phyloP scores from a whole-genome alignment of 2,113 vertebrate species.

The Ploceus nigricollis region DNA sequence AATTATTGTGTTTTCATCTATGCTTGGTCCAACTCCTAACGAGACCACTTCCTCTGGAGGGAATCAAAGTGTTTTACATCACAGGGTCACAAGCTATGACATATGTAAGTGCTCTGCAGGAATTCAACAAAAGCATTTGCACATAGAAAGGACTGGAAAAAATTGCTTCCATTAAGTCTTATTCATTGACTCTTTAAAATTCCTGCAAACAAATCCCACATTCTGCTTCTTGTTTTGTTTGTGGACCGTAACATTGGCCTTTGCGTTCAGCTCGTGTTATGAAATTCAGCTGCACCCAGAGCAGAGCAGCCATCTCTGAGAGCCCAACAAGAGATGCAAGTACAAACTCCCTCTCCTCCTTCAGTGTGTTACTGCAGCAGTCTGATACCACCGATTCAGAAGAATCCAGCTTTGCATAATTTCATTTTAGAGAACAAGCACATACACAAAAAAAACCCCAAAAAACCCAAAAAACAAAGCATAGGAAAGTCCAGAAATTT shows the following conservation, averaged over 20 bases:
- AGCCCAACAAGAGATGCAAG: background rate
- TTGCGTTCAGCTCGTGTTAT: background rate
- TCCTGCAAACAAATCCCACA: background rate
- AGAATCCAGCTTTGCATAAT: background rate
- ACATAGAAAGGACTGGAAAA: background rate
- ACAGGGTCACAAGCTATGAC: conserved; percentile 2
- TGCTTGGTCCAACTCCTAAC: background rate
- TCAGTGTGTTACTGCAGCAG: background rate
- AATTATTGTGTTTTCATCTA: background rate
- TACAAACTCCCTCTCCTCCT: background rate
- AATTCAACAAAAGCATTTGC: background rate
- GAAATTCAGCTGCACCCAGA: background rate
- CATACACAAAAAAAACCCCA: background rate
- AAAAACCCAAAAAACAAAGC: background rate
- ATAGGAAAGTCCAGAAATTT: background rate
- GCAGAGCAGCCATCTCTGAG: background rate
- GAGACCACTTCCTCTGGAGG: background rate
- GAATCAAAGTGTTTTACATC: conserved; percentile 30
- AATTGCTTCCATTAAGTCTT: background rate
- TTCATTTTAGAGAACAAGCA: background rate
- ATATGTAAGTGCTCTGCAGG: background rate
- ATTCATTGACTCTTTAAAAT: background rate
- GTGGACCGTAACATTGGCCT: background rate
- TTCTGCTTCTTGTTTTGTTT: background rate
- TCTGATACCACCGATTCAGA: background rate